Evolutionary conservation across 2,888 invertebrate genomes (phyloP).

Genomic region (Athalia cordata): DNA sequence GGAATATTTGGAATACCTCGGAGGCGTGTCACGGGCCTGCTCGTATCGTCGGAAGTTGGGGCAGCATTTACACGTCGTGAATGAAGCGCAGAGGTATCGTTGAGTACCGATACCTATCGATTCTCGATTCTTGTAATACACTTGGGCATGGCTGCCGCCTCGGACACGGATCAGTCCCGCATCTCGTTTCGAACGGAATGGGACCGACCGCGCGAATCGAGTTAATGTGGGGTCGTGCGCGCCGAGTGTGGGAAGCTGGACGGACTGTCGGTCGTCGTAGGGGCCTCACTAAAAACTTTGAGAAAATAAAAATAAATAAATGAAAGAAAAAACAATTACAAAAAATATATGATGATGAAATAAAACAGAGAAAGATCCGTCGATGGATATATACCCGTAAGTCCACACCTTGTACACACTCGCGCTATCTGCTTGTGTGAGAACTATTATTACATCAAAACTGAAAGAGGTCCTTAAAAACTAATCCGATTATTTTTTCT

Average conservation of each 20-base stretch:
- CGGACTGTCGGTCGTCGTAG: slow-evolving; percentile 27
- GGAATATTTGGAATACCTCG: neutral
- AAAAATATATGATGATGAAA: no score
- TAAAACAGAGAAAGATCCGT: no score
- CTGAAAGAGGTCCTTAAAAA: neutral
- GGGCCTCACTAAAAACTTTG: slow-evolving; percentile 28
- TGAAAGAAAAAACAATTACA: no score
- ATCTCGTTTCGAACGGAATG: slow-evolving; percentile 55
- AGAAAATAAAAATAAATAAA: slow-evolving; percentile 1
- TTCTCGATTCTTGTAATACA: slow-evolving; percentile 40
- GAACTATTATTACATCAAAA: neutral
- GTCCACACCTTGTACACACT: slow-evolving; percentile 10
- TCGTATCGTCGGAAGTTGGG: slow-evolving; percentile 18
- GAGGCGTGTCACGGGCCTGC: neutral
- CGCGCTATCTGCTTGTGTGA: no score
- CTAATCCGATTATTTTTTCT: neutral
- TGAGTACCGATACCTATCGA: slow-evolving; percentile 29
- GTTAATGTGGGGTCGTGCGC: slow-evolving; percentile 56
- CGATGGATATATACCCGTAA: neutral
- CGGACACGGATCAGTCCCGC: slow-evolving; percentile 69
- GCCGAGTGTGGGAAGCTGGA: slow-evolving; percentile 55
- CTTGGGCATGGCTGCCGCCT: slow-evolving; percentile 51
- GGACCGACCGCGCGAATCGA: slow-evolving; percentile 56
- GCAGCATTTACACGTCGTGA: neutral
- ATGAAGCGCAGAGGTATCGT: neutral